Percentiles rank a stretch among this genome's conserved stretches.
Evolutionary conservation across 2,888 invertebrate genomes (phyloP).

Genomic region (Pegoplata infirma): DNA sequence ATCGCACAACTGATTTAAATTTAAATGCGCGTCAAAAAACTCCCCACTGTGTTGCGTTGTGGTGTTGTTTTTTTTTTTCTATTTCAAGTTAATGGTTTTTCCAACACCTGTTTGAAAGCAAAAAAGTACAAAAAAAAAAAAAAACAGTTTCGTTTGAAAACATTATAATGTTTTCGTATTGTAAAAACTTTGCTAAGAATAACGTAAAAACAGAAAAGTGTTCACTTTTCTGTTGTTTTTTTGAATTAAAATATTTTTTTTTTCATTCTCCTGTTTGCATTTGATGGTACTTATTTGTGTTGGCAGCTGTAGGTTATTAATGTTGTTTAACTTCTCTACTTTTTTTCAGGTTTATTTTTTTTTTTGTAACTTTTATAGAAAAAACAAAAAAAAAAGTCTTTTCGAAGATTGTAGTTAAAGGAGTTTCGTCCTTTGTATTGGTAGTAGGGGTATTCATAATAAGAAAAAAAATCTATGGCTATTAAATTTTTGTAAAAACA

Average conservation of each 20-base stretch:
- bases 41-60: neutral
- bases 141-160: too few species aligned
- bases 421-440: too few species aligned
- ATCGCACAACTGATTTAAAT: neutral
- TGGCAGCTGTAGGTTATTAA: conserved; percentile 47
- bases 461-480: too few species aligned
- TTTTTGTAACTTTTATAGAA: neutral
- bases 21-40: neutral
- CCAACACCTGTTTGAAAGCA: conserved; percentile 43
- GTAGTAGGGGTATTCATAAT: too few species aligned
- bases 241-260: neutral
- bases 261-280: neutral
- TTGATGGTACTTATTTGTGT: conserved; percentile 18
- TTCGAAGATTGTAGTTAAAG: neutral
- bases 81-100: conserved; percentile 32
- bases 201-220: neutral
- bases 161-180: conserved; percentile 1
- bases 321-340: conserved; percentile 22
- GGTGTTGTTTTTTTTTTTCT: neutral
- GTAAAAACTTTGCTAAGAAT: conserved; percentile 1
- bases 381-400: conserved; percentile 1
- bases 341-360: neutral
- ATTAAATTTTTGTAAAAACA: too few species aligned
- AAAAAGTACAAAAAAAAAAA: too few species aligned
- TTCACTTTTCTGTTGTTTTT: conserved; percentile 15